Evolutionary conservation across 2,888 invertebrate species (phyloP), one percentile per base, ranked within the genome.

Genomic region (Ectropis crepuscularia): DNA sequence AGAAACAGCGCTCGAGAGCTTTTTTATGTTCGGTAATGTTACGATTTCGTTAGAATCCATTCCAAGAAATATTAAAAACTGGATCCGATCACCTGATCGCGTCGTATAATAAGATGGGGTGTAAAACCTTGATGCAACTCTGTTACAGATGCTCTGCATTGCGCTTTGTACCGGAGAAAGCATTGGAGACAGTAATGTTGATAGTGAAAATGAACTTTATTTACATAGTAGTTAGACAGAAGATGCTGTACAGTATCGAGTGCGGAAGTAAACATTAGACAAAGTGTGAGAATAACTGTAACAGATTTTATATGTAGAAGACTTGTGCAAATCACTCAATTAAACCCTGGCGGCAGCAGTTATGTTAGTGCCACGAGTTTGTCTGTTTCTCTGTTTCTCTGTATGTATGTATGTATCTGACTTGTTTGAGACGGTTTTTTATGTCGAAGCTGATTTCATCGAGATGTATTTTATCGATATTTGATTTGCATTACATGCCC

Each of bases 271-370:
- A 41, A 53, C 45, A 53, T 51, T 53, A 63, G 39, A 39, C 42
- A 53, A 39, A 12, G 48, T 63, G 58, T 58, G 63, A 54, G 53
- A 58, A 58, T 63, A 58, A 53, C 53, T 41, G 57, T 62, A 53
- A 47, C 55, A 61, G 59, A 28, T 28, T 28, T 28, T 28, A 28
- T 10, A 41, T 41, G 41, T 4, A 8, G 8, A 9, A 28, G 16
- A 28, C 16, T 28, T 28, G 16, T 28, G 16, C 16, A 28, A 28
- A 28, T 28, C 4, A 28, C 16, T 28, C 4, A 28, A 28, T 28
- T 28, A 28, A 28, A 1, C 16, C 16, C 16, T 28, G 16, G 4
- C 16, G 16, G 16, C 4, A 28, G 16, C 2, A 28, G 16, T 28
- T 28, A 2, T 2, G 16, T 28, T 28, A 4, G 16, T 28, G 16